Evolutionary conservation across 2,113 vertebrate genomes (phyloP), one percentile per base, ranked within the genome.

Genomic region (Malurus elegans): DNA sequence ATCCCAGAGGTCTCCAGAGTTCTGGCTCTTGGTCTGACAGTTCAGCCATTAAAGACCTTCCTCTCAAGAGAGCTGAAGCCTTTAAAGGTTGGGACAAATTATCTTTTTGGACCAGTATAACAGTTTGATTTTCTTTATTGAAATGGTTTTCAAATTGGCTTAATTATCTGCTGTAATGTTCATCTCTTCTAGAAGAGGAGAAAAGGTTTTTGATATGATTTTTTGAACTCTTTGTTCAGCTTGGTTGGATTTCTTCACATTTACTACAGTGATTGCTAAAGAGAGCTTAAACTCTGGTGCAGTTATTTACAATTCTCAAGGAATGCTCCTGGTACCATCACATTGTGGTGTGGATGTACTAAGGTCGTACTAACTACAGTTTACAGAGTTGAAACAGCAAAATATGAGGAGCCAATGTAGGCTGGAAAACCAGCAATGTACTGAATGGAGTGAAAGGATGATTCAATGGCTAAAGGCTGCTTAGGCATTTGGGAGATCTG

Each of bases 151-250:
- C 5, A 86, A 87, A 80, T 47, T 9, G 38, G 11, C 34, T 40
- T 25, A 15, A 10, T 73, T 61, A 47, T 28, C 18, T 74, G 7
- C 14, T 58, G 2, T 54, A 45, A 47, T 38, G 16, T 73, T 76
- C 11, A 36, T 29, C 34, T 84, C 0, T 71, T 67, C 73, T 60
- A 12, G 31, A 80, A 50, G 3, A 54, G 12, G 7, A 92, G 12
- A 45, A 51, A 62, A 45, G 0, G 2, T 47, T 86, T 82, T 36
- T 61, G 18, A 50, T 50, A 23, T 0, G 1, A 31, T 3, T 4
- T 67, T 65, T 29, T 32, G 11, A 92, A 67, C 5, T 45, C 8
- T 38, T 76, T 38, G 3, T 58, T 78, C 40, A 48, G 8, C 24
- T 67, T 67, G 19, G 8, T 7, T 84, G 20, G 24, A 60, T 51